A percentile compares a stretch with the other conserved stretches of the same genome.
phyloP scores from a whole-genome alignment of 2,888 invertebrate genomes.

The Melanostoma scalare region DNA sequence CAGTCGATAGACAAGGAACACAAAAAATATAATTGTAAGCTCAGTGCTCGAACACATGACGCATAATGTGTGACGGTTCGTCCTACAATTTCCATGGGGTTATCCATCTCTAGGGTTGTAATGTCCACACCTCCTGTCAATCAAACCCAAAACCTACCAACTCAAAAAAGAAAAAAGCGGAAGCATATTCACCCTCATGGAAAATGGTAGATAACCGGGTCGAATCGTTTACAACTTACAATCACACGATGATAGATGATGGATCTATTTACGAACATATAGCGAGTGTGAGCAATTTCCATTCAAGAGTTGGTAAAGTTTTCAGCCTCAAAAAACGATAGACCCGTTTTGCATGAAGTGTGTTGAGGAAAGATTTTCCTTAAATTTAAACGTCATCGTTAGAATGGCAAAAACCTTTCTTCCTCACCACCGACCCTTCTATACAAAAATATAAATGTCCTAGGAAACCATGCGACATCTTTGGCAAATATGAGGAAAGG shows the following conservation, averaged over 20 bases:
- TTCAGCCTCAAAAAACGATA: constrained; percentile 10
- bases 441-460: not conserved
- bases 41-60: constrained; percentile 60
- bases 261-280: constrained; percentile 57
- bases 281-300: no score
- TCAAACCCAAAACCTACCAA: constrained; percentile 64
- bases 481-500: constrained; percentile 26
- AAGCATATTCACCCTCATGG: constrained; percentile 67
- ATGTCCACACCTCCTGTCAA: constrained; percentile 75
- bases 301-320: not conserved
- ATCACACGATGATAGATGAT: constrained; percentile 71
- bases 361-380: constrained; percentile 1
- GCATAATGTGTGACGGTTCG: constrained; percentile 54
- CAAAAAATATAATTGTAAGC: constrained; percentile 49
- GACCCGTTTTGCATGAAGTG: constrained; percentile 47
- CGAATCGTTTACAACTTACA: constrained; percentile 71
- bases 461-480: constrained; percentile 13
- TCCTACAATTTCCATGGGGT: constrained; percentile 40
- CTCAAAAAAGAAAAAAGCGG: constrained; percentile 1
- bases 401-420: no score
- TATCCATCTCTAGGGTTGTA: constrained; percentile 55
- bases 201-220: constrained; percentile 72
- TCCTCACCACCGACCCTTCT: not conserved
- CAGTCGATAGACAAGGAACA: not conserved
- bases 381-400: not conserved